phyloP scores from a whole-genome alignment of 2,888 invertebrate genomes.

The Drosophila setosimentum region DNA sequence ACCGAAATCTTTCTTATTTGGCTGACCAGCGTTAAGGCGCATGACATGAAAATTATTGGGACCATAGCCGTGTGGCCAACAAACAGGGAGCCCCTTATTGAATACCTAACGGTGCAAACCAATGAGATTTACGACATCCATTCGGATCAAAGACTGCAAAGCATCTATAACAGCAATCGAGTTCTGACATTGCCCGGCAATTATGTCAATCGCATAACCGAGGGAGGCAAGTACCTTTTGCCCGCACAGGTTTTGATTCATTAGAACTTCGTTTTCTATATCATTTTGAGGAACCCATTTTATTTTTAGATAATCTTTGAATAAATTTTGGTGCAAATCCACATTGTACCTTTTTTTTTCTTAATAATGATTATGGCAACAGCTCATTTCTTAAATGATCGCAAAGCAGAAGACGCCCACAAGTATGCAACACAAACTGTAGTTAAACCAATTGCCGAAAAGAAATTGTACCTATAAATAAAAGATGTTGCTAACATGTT shows the following conservation, averaged over 20 bases:
- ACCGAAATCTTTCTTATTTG: constrained; percentile 75
- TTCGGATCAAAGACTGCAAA: constrained; percentile 52
- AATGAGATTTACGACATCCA: constrained; percentile 77
- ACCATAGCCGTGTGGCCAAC: constrained; percentile 78
- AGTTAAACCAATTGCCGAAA: background rate
- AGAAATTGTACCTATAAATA: background rate
- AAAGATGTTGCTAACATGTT: background rate
- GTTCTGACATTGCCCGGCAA: constrained; percentile 66
- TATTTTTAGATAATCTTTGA: constrained; percentile 10
- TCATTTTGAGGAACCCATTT: constrained; percentile 5
- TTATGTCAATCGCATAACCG: constrained; percentile 66
- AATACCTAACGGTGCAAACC: constrained; percentile 73
- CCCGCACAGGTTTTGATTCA: constrained; percentile 57
- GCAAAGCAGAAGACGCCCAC: background rate
- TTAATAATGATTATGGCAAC: background rate
- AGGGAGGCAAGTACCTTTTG: constrained; percentile 73
- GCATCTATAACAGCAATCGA: constrained; percentile 69
- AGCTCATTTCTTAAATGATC: background rate
- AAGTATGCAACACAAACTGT: background rate
- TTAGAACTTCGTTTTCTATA: constrained; percentile 12
- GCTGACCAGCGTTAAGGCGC: constrained; percentile 76
- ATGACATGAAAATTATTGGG: constrained; percentile 61
- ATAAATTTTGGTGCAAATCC: constrained; percentile 9
- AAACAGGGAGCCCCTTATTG: constrained; percentile 38
- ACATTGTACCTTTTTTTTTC: background rate